Conservation (phyloP, 92 coral and sea anemone genomes). For the Palythoa caribaeorum region DNA sequence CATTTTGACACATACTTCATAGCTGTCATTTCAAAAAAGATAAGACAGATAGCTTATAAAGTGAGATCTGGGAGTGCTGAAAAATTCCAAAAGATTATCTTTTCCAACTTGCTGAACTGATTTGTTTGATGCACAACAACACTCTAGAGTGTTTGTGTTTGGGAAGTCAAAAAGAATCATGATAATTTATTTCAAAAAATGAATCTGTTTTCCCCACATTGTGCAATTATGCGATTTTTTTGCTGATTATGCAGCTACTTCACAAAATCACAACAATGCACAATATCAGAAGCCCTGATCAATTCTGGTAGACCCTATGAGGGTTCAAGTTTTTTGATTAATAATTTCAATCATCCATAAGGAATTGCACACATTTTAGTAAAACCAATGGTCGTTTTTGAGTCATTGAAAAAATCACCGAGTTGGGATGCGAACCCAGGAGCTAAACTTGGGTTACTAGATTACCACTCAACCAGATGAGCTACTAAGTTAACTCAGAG, state of each 20-base stretch:
- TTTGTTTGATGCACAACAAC: constrained; percentile 23
- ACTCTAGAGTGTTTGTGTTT: constrained; percentile 24
- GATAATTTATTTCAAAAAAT: background rate
- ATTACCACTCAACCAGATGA: no score
- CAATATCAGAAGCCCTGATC: background rate
- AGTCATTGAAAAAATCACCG: background rate
- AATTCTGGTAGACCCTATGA: background rate
- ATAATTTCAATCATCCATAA: no score
- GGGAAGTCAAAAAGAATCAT: constrained; percentile 14
- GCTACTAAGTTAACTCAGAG: no score
- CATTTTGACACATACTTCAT: constrained; percentile 4
- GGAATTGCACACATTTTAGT: no score
- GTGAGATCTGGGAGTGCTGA: constrained; percentile 39
- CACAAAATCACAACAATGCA: no score
- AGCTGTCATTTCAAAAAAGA: background rate
- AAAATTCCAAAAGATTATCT: constrained; percentile 22
- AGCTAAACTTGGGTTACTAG: no score
- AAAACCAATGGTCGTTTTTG: background rate
- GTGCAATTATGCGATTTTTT: constrained; percentile 23
- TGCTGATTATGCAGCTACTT: background rate
- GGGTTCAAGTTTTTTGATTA: background rate
- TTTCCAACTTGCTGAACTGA: constrained; percentile 26
- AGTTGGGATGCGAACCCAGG: no score
- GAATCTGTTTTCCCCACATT: background rate
- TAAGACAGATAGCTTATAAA: constrained; percentile 37